Percentiles rank a stretch among this genome's conserved stretches.
Evolutionary conservation across 2,113 vertebrate species (phyloP).

Genomic region (Tricholaema leucomelas): DNA sequence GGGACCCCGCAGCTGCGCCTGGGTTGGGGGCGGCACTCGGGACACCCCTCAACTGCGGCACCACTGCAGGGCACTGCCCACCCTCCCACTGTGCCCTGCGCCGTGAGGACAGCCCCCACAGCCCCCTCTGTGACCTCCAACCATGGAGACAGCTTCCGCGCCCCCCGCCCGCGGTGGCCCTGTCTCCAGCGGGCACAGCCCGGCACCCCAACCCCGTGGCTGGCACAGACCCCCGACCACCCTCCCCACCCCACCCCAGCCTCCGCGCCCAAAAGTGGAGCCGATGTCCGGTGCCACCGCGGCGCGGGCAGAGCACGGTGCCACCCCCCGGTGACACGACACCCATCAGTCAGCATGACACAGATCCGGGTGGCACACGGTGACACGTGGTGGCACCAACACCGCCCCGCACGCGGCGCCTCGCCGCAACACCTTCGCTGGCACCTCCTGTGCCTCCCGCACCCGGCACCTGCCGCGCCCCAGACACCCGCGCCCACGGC

Average conservation of each 20-base stretch:
- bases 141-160: background rate
- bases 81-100: too few relatives aligned
- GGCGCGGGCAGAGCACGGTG: background rate
- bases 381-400: background rate
- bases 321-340: background rate
- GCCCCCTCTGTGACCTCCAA: background rate
- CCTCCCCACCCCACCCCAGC: too few relatives aligned
- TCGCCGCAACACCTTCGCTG: background rate
- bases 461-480: background rate
- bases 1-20: background rate
- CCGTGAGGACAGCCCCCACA: background rate
- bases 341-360: constrained; percentile 19
- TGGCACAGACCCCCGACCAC: background rate
- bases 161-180: too few relatives aligned
- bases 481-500: background rate
- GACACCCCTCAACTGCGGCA: background rate
- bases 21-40: background rate
- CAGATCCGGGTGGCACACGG: background rate
- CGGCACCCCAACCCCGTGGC: too few relatives aligned
- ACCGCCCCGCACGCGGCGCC: background rate
- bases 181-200: too few relatives aligned
- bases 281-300: background rate
- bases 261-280: background rate
- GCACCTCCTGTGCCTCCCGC: background rate
- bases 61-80: background rate